Base-by-base conservation (phyloP, 2,113 vertebrate species). In the Lepus timidus region DNA sequence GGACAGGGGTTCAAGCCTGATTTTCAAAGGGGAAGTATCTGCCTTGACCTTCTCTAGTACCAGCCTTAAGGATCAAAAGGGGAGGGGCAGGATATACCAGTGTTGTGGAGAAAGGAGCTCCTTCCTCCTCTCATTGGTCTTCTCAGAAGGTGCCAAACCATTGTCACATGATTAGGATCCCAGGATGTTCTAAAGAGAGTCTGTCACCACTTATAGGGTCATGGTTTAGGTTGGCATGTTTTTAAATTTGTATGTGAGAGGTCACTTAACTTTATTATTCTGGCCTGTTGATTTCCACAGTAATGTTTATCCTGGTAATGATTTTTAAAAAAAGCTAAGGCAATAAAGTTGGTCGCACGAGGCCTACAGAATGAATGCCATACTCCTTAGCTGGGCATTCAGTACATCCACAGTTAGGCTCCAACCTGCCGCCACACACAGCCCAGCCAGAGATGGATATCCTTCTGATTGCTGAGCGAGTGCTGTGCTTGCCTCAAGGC, bases 151-250 rank as follows among this genome's bases (percentile, higher is more conserved):
- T 61, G 19, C 27, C 65, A 85, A 67, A 65, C 39, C n/a, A 58
- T 33, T 58, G 49, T 95, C 83, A 75, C 31, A 83, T 86, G n/a
- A 33, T 84, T 85, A 74, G 52, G n/a, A 36, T 67, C 81, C 78
- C 11, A 70, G 58, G 58, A 82, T 91, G 13, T 94, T 94, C 23
- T 71, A 80, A 78, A 88, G 61, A 68, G 58, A 94, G 27, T 61
- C 19, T 71, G 2, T 88, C 39, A 51, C 13, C 76, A n/a, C 49
- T 58, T 85, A 74, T 76, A 76, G 55, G 44, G 75, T 62, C 55
- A 88, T 27, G 79, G 58, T 88, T 91, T 71, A 90, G 58, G 88
- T 91, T 71, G 87, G 64, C n/a, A 84, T 82, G 65, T 88, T 89
- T 78, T 83, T 81, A 95, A 85, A 70, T 81, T 16, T 14, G 55